phyloP scores from a whole-genome alignment of 1,140 invertebrate species.

The Leptopilina clavipes region DNA sequence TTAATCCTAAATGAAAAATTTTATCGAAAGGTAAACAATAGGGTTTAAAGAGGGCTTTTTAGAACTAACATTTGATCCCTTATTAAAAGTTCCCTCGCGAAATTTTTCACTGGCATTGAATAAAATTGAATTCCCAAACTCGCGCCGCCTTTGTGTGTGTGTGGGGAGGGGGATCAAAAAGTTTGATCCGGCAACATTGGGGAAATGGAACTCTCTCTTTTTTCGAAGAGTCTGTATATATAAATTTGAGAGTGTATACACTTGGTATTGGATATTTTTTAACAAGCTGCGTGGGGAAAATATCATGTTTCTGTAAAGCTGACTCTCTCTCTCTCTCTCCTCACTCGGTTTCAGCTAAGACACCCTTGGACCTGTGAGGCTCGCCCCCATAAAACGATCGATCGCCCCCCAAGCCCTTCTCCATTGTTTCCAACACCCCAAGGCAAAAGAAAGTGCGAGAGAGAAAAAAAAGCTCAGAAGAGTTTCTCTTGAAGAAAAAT shows the following conservation, averaged over 20 bases:
- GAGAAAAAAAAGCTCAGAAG: conserved; percentile 43
- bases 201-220: conserved; percentile 58
- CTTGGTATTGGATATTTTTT: conserved; percentile 66
- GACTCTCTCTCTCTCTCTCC: not conserved
- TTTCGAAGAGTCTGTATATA: conserved; percentile 47
- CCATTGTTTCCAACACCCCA: conserved; percentile 67
- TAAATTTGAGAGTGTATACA: conserved; percentile 54
- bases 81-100: not conserved
- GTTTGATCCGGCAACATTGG: conserved; percentile 50
- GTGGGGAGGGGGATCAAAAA: not conserved
- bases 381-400: conserved; percentile 55
- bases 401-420: conserved; percentile 59
- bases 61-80: not conserved
- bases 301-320: conserved; percentile 69
- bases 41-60: not conserved
- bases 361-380: conserved; percentile 51
- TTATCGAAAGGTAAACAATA: conserved; percentile 10
- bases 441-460: conserved; percentile 51
- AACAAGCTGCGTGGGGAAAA: conserved; percentile 63
- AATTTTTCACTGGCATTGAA: not conserved
- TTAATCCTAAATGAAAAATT: conserved; percentile 6
- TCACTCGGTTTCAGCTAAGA: conserved; percentile 38
- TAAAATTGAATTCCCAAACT: not conserved
- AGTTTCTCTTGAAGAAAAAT: conserved; percentile 59
- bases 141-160: not conserved